These are phyloP conservation scores for Tachypleus tridentatus DNA, from an alignment of 1,140 invertebrate species.

Conservation along the genomic window DNA sequence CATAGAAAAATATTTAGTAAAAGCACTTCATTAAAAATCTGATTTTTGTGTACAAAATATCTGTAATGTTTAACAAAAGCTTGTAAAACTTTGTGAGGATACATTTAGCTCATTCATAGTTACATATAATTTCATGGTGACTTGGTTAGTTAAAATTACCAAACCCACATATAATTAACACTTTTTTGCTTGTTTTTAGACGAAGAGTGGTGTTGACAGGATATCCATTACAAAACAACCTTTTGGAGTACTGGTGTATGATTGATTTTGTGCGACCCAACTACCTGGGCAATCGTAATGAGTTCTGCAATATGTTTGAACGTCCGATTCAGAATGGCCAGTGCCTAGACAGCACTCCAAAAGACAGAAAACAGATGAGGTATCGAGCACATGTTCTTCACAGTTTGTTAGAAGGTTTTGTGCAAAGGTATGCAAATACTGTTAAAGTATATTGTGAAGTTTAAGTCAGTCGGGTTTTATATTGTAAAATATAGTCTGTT, in stretches of 20 bases:
- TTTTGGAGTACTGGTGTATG: conserved; percentile 93
- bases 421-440: conserved; percentile 76
- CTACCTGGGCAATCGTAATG: conserved; percentile 72
- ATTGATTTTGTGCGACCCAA: conserved; percentile 91
- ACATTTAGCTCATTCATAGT: no score
- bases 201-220: conserved; percentile 82
- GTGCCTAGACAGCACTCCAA: conserved; percentile 80
- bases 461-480: no score
- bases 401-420: conserved; percentile 77
- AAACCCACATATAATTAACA: no score
- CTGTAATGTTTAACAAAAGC: background rate
- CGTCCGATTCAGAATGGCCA: conserved; percentile 88
- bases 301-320: conserved; percentile 94
- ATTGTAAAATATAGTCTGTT: no score
- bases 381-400: conserved; percentile 81
- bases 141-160: no score
- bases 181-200: conserved; percentile 33
- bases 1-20: no score
- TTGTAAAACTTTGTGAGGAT: no score
- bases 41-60: conserved; percentile 14
- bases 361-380: conserved; percentile 78
- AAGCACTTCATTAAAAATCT: no score
- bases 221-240: conserved; percentile 92
- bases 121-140: no score
- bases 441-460: conserved; percentile 36